These are phyloP conservation scores for Apistogramma diplotaenia DNA, from an alignment of 2,113 vertebrate species.

Conservation along the genomic window DNA sequence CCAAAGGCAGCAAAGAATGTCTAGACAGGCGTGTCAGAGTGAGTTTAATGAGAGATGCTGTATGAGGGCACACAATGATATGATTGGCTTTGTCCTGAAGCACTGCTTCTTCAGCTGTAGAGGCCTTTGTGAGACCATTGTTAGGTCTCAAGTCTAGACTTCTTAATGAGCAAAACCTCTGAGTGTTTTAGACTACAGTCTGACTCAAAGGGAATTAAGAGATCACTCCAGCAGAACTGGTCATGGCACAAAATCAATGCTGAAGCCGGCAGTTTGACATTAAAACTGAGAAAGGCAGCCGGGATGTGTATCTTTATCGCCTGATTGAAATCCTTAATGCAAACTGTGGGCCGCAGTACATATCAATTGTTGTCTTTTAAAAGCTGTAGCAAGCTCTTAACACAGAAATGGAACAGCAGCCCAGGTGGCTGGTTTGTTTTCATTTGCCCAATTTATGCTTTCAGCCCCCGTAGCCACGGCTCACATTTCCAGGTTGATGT, in stretches of 20 bases:
- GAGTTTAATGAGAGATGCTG: slow-evolving; percentile 3
- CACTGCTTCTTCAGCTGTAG: background rate
- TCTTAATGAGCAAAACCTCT: slow-evolving; percentile 11
- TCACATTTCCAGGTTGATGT: background rate
- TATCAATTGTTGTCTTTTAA: background rate
- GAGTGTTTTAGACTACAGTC: background rate
- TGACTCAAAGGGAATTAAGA: slow-evolving; percentile 7
- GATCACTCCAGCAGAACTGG: background rate
- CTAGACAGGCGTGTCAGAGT: background rate
- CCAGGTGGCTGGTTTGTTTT: background rate
- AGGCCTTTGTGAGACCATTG: background rate
- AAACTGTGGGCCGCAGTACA: background rate
- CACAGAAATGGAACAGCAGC: background rate
- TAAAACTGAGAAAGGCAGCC: background rate
- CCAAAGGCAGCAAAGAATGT: background rate
- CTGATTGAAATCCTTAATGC: background rate
- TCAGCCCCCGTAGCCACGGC: background rate
- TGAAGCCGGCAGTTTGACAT: background rate
- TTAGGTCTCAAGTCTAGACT: slow-evolving; percentile 20
- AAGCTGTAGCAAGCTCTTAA: background rate
- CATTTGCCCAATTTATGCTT: background rate
- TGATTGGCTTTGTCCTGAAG: background rate
- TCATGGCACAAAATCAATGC: slow-evolving; percentile 1
- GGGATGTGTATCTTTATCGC: background rate
- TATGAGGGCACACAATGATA: background rate